Base-by-base conservation (phyloP, 2,888 invertebrate genomes). In the Drosophila koepferae region DNA sequence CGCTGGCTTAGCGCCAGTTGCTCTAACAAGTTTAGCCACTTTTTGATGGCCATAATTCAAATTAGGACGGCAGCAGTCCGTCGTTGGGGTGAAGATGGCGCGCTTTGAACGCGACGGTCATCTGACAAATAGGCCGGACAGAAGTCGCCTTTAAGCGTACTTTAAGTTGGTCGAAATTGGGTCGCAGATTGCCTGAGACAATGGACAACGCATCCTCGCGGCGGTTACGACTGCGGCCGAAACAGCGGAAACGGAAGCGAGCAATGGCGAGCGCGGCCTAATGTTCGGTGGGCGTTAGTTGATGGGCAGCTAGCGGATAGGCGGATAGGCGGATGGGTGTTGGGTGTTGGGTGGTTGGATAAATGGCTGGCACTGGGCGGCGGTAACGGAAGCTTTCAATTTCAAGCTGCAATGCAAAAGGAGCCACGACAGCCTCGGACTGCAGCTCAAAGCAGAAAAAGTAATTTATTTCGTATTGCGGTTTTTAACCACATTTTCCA, bases 401-500 rank as follows among this genome's bases (percentile, higher is more conserved):
- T 86, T 89, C 81, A 87, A 86, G 87, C 89, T 89, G 86, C 76
- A 89, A 65, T 73, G 72, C 64, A 70, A 72, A 72, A 67, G 74
- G 64, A 62, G 75, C 66, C 67, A 68, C 60, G 69, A 68, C 63
- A 69, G 75, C 80, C 85, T 69, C 75, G 85, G 73, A 83, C 84
- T 82, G 77, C 86, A 82, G 70, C 86, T 84, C 85, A 86, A 86
- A 82, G 89, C 85, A 79, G 82, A 87, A 87, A 89, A 86, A 86
- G 86, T 89, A 86, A 86, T 86, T 86, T 86, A 86, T 86, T 86
- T 86, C 86, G 86, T 86, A 89, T 82, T 86, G 89, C 89, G 86
- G 86, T 89, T 86, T 86, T 89, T 86, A 89, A 86, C 86, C 86
- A 86, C 86, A 86, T 89, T 86, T 86, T 86, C 86, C 86, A 86